Percentiles rank a stretch among this genome's conserved stretches.
Evolutionary conservation across 2,797 vertebrate species (phyloP).

Genomic region (Manis javanica): DNA sequence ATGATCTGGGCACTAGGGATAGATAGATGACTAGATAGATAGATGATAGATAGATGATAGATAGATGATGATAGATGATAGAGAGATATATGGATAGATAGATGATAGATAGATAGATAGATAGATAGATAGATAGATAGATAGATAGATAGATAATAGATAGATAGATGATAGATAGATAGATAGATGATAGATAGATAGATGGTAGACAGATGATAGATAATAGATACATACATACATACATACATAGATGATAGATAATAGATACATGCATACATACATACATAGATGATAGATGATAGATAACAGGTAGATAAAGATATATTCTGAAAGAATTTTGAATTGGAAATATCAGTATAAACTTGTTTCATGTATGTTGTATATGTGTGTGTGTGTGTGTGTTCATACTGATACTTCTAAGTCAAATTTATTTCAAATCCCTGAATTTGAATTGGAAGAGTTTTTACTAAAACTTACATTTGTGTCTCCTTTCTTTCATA

Average conservation of each 20-base stretch:
- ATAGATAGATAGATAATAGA: not conserved
- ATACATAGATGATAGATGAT: not conserved
- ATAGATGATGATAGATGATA: too few relatives aligned
- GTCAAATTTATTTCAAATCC: constrained; percentile 52
- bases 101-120: not conserved
- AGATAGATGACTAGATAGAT: not conserved
- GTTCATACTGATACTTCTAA: constrained; percentile 10
- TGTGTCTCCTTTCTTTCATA: not conserved
- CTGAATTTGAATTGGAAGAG: not conserved
- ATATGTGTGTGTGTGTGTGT: not conserved
- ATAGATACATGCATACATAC: not conserved
- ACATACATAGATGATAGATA: not conserved
- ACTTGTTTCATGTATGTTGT: not conserved
- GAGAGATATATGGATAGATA: not conserved
- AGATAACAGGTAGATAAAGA: not conserved
- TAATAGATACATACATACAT: too few relatives aligned
- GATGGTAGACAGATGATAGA: not conserved
- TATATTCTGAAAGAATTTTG: constrained; percentile 53
- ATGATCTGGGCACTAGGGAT: not conserved
- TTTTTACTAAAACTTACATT: constrained; percentile 27
- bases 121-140: not conserved
- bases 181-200: not conserved
- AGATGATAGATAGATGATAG: not conserved
- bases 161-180: not conserved
- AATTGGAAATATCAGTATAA: constrained; percentile 37